A percentile compares a stretch with the other conserved stretches of the same genome.
These are phyloP conservation scores for Thryonomys swinderianus DNA, from an alignment of 2,113 vertebrate genomes.

Conservation along the genomic window DNA sequence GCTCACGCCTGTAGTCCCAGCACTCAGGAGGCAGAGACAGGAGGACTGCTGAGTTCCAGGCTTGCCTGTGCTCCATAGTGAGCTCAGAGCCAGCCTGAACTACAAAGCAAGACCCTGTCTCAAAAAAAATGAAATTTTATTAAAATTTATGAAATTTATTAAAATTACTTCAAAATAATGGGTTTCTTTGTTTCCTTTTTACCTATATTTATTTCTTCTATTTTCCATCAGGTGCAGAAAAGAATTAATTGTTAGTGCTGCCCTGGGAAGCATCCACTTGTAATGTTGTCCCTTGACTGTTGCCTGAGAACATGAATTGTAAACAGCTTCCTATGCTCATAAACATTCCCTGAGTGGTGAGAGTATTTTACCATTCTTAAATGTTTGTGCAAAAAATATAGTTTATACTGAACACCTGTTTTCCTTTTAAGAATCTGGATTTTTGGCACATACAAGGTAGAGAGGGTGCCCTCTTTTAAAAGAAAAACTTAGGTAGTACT, in stretches of 20 bases:
- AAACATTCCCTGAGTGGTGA: neutral
- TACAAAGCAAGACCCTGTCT: no score
- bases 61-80: no score
- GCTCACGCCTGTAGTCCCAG: no score
- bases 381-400: conserved; percentile 28
- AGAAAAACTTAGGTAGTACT: neutral
- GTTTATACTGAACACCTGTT: conserved; percentile 44
- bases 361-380: conserved; percentile 4
- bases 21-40: no score
- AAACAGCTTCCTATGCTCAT: conserved; percentile 16
- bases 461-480: neutral
- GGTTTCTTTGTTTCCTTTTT: neutral
- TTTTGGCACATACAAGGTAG: neutral
- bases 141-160: no score
- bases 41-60: no score
- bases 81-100: no score
- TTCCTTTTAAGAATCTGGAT: neutral
- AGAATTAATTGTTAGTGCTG: neutral
- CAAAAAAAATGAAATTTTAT: no score
- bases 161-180: neutral
- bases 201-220: neutral
- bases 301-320: neutral
- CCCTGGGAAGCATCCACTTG: neutral
- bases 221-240: neutral
- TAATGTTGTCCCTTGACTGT: neutral